phyloP scores from a whole-genome alignment of 2,888 invertebrate genomes.

The Megamerina dolium region DNA sequence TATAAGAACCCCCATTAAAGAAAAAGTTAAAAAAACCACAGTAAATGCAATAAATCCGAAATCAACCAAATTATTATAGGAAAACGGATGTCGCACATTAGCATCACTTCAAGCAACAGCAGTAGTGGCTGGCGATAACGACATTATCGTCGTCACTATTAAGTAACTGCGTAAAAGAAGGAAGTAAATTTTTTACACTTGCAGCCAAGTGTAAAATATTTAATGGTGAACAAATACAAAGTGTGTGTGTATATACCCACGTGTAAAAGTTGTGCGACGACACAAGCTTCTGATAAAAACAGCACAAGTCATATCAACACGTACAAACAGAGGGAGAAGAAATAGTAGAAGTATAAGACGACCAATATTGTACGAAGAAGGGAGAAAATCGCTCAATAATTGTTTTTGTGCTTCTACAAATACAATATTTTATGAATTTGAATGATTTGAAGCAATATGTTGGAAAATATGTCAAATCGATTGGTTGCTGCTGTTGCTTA shows the following conservation, averaged over 20 bases:
- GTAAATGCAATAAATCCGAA: neutral
- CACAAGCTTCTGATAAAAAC: conserved; percentile 14
- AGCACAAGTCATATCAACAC: too few relatives aligned
- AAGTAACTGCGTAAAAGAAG: conserved; percentile 9
- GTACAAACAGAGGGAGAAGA: neutral
- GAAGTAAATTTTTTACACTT: conserved; percentile 28
- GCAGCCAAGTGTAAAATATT: conserved; percentile 37
- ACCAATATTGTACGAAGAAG: too few relatives aligned
- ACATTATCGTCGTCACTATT: too few relatives aligned
- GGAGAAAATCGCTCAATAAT: too few relatives aligned
- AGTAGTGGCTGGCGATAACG: too few relatives aligned
- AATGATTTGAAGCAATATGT: conserved; percentile 28
- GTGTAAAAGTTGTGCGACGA: neutral
- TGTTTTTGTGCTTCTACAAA: too few relatives aligned
- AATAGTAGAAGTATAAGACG: conserved; percentile 2
- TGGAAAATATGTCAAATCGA: conserved; percentile 7
- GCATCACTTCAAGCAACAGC: conserved; percentile 22
- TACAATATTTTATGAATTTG: too few relatives aligned
- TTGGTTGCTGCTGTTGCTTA: conserved; percentile 1
- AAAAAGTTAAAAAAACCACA: neutral
- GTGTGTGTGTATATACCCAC: neutral
- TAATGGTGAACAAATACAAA: conserved; percentile 26
- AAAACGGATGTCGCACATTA: conserved; percentile 44
- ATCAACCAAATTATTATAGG: neutral
- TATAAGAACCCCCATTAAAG: neutral